These are phyloP conservation scores for Cyrtodaria siliqua DNA, from an alignment of 2,888 invertebrate genomes.

Conservation along the genomic window DNA sequence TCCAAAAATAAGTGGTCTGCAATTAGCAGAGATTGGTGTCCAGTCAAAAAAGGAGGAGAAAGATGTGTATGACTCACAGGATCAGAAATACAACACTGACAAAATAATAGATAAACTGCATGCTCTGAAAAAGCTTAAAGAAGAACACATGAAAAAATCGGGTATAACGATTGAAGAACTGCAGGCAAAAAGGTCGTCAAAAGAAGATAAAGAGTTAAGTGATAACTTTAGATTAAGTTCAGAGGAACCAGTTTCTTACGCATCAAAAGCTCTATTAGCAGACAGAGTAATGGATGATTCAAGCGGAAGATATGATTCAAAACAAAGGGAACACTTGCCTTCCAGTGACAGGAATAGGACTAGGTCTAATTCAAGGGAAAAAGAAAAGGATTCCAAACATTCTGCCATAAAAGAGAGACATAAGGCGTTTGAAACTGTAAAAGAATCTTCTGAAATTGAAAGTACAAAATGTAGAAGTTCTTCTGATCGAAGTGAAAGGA, in stretches of 20 bases:
- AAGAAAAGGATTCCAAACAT: conserved; percentile 4
- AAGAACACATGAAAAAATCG: conserved; percentile 36
- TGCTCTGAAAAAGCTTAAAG: conserved; percentile 43
- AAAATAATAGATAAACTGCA: conserved; percentile 51
- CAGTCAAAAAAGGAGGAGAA: not conserved
- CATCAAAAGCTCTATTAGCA: conserved; percentile 40
- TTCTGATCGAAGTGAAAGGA: not conserved
- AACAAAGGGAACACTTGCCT: too few relatives aligned
- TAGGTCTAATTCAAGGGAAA: conserved; percentile 36
- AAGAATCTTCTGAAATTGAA: not conserved
- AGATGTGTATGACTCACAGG: conserved; percentile 16
- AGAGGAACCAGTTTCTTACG: conserved; percentile 27
- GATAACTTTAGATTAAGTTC: conserved; percentile 19
- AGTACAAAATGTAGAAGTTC: conserved; percentile 1
- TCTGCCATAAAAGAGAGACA: not conserved
- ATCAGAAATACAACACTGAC: conserved; percentile 36
- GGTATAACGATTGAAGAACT: conserved; percentile 23
- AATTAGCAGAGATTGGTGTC: conserved; percentile 52
- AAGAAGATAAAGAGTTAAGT: conserved; percentile 15
- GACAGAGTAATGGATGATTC: conserved; percentile 27
- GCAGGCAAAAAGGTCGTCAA: conserved; percentile 26
- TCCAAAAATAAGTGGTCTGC: conserved; percentile 51
- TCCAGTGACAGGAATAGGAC: conserved; percentile 23
- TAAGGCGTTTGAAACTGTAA: not conserved
- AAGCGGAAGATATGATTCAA: not conserved